Evolutionary conservation across 2,113 vertebrate species (phyloP).

Genomic region (Entomyzon cyanotis): DNA sequence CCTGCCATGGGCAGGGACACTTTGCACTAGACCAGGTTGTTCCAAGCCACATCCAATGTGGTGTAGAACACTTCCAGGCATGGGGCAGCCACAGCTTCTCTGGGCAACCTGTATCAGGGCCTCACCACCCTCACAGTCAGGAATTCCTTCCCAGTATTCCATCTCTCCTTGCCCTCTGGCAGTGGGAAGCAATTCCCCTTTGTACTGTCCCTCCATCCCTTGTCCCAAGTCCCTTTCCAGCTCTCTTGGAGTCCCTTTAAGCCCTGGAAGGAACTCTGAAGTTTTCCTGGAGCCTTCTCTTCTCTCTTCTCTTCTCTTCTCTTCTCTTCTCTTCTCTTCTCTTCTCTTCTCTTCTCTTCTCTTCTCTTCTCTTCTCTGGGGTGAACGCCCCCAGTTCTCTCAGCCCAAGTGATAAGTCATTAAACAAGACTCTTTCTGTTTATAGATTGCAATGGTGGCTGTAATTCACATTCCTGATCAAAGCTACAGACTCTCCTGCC

Average conservation of each 20-base stretch:
- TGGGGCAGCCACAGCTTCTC: neutral
- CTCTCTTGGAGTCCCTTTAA: neutral
- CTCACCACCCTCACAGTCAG: fast-evolving
- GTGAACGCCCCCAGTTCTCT: neutral
- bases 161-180: fast-evolving
- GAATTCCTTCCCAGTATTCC: neutral
- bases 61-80: neutral
- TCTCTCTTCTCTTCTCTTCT: no score
- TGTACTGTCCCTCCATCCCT: neutral
- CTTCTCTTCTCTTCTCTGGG: neutral
- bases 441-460: constrained; percentile 86
- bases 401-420: neutral
- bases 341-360: no score
- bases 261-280: fast-evolving
- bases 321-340: no score
- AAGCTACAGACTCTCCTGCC: constrained; percentile 84
- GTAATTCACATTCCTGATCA: constrained; percentile 92
- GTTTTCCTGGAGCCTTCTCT: fast-evolving
- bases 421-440: neutral
- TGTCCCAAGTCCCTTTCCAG: neutral
- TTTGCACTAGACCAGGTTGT: fast-evolving
- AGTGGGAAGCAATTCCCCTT: neutral
- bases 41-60: fast-evolving
- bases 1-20: neutral
- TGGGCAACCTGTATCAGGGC: neutral